Base-by-base conservation (phyloP, 2,797 vertebrate species). In the Brachyalestes nurse region DNA sequence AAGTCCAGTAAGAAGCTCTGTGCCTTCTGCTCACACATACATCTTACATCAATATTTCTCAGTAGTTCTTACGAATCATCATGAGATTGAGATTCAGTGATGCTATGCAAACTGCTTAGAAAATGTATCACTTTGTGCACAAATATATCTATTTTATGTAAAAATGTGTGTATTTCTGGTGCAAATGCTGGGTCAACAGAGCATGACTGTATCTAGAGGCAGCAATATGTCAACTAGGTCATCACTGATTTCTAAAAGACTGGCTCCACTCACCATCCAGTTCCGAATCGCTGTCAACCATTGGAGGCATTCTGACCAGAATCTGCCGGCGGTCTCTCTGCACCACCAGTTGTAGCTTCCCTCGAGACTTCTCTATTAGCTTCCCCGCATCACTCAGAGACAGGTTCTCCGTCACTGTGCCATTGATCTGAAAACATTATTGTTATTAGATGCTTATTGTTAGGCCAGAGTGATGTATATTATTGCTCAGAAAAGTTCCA, bases 331-430 rank as follows among this genome's bases (percentile, higher is more conserved):
- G 92, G 92, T 99, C 98, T 81, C 97, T 92, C 91, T 98, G 91
- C 79, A 99, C 97, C 84, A 99, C 93, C 70, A 99, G 91, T 91
- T 98, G 96, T 55, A 99, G 96, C 81, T 96, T 97, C 57, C 98
- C 97, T n/a, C 96, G 94, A 1, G 97, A 99, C 85, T 97, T 98
- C 91, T 99, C 98, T 40, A 99, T 99, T 90, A 99, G 86, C 91
- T 96, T 98, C 51, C 97, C 95, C 0, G 98, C 97, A 62, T 99
- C 98, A 47, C 90, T 87, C 84, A 99, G 94, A 23, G 97, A 99
- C 92, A 99, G 95, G 88, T 99, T 99, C 91, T 99, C 98, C 1
- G 97, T 99, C 83, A 96, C 97, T 0, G 98, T 99, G 2, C 98
- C 98, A 61, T 99, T 99, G 79, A 99, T 99, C 98, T 99, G 76